These are phyloP conservation scores for Struthidea cinerea DNA, from an alignment of 2,113 vertebrate genomes.

Conservation along the genomic window DNA sequence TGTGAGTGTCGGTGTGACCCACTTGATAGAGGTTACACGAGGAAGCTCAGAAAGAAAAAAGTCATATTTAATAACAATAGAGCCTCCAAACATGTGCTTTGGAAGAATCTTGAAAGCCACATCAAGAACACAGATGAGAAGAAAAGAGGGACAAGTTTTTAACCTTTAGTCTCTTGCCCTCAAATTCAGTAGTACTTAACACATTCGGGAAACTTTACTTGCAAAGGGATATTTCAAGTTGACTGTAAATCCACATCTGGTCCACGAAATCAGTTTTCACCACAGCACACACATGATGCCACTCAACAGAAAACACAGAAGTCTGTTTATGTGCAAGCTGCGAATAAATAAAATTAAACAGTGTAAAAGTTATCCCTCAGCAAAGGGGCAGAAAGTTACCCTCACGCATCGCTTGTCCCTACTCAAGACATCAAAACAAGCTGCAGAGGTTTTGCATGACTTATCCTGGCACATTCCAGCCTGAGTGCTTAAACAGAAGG, in stretches of 20 bases:
- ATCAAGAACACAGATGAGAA: constrained; percentile 47
- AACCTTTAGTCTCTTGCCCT: constrained; percentile 46
- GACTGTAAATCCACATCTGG: constrained; percentile 51
- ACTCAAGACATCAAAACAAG: not conserved
- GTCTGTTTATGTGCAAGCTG: not conserved
- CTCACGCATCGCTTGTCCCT: not conserved
- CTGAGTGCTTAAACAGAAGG: not conserved
- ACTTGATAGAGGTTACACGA: constrained; percentile 49
- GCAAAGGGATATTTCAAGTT: constrained; percentile 32
- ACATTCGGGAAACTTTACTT: constrained; percentile 30
- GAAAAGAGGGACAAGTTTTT: constrained; percentile 33
- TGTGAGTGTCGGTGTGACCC: constrained; percentile 46
- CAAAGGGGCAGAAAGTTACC: not conserved
- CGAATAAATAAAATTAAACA: not conserved
- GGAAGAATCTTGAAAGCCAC: constrained; percentile 64
- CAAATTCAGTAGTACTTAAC: constrained; percentile 38
- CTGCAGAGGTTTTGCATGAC: not conserved
- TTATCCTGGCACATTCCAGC: not conserved
- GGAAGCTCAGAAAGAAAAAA: constrained; percentile 54
- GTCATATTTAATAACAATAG: constrained; percentile 53
- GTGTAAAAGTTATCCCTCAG: not conserved
- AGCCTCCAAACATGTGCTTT: constrained; percentile 51
- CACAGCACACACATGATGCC: not conserved
- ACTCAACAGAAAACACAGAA: not conserved
- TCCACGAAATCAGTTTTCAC: not conserved